phyloP scores from a whole-genome alignment of 2,797 vertebrate species.

The Argentina silus region DNA sequence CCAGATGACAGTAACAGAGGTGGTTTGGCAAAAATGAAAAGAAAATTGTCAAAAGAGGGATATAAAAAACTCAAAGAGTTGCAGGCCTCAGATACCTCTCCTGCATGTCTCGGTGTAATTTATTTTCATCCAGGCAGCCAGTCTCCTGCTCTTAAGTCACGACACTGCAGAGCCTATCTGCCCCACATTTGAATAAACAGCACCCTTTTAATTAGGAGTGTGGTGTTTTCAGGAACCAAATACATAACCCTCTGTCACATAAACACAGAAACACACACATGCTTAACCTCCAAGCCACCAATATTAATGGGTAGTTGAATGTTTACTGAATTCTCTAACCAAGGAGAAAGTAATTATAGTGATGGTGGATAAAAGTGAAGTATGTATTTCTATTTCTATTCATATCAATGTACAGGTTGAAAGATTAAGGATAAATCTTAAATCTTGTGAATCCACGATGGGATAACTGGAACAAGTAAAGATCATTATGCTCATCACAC shows the following conservation, averaged over 20 bases:
- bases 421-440: background rate
- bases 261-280: background rate
- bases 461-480: background rate
- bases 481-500: background rate
- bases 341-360: background rate
- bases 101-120: slow-evolving; percentile 49
- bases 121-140: slow-evolving; percentile 42
- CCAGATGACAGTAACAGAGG: slow-evolving; percentile 33
- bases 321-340: background rate
- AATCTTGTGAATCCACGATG: background rate
- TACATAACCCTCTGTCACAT: slow-evolving; percentile 16
- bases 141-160: slow-evolving; percentile 42
- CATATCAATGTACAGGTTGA: background rate
- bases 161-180: slow-evolving; percentile 44
- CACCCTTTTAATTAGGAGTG: slow-evolving; percentile 58
- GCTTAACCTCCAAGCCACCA: background rate
- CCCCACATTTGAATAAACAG: slow-evolving; percentile 48
- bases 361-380: background rate
- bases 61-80: slow-evolving; percentile 19
- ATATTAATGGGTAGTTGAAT: background rate
- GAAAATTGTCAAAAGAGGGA: slow-evolving; percentile 30
- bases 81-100: slow-evolving; percentile 39
- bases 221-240: slow-evolving; percentile 46
- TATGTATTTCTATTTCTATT: background rate
- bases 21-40: slow-evolving; percentile 29